phyloP scores from a whole-genome alignment of 2,113 vertebrate genomes.

The Ptilorrhoa leucosticta region DNA sequence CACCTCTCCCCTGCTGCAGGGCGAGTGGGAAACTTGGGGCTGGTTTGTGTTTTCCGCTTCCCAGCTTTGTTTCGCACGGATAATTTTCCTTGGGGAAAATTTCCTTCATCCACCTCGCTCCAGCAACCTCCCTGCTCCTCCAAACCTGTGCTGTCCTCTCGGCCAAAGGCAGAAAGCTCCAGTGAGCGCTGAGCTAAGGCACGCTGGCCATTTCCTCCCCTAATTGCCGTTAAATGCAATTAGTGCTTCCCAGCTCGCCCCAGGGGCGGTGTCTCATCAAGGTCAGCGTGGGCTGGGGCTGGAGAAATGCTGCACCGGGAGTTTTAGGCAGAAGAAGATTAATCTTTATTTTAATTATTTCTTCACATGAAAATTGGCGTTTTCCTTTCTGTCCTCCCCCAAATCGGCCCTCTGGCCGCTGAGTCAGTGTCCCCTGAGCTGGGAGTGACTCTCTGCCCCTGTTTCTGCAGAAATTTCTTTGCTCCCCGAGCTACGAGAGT shows the following conservation, averaged over 20 bases:
- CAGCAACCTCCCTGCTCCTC: not conserved
- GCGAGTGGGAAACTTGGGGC: not conserved
- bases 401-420: not conserved
- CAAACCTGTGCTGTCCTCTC: not conserved
- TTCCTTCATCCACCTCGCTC: rapidly evolving
- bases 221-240: not conserved
- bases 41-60: not conserved
- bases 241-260: not conserved
- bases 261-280: not conserved
- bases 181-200: rapidly evolving
- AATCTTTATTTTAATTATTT: not conserved
- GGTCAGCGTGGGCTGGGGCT: not conserved
- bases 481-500: not conserved
- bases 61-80: not conserved
- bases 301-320: not conserved
- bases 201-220: not conserved
- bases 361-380: rapidly evolving
- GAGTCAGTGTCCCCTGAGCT: rapidly evolving
- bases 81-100: not conserved
- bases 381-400: not conserved
- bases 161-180: not conserved
- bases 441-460: not conserved
- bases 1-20: not conserved
- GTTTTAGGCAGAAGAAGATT: not conserved
- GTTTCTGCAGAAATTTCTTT: not conserved